Percentiles rank a stretch among this genome's conserved stretches.
These are phyloP conservation scores for Porphyrio hochstetteri DNA, from an alignment of 2,113 vertebrate species.

Conservation along the genomic window DNA sequence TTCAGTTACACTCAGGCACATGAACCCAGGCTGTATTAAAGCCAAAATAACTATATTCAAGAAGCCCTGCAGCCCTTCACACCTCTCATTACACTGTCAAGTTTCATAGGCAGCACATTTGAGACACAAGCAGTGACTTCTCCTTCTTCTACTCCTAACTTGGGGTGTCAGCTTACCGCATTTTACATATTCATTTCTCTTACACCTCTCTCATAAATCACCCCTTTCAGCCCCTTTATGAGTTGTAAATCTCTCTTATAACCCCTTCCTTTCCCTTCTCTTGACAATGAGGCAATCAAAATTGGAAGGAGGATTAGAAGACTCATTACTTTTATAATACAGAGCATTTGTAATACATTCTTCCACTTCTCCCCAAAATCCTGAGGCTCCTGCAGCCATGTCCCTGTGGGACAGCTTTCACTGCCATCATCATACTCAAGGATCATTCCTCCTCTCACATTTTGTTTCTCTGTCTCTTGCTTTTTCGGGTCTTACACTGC, in stretches of 20 bases:
- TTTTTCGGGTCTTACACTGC: neutral
- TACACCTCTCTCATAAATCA: conserved; percentile 11
- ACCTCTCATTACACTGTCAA: conserved; percentile 44
- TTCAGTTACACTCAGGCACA: conserved; percentile 40
- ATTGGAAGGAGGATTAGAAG: neutral
- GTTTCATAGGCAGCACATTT: conserved; percentile 36
- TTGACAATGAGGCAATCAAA: neutral
- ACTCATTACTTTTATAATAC: neutral
- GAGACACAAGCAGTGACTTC: conserved; percentile 41
- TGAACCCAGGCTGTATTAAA: conserved; percentile 30
- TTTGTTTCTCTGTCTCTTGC: neutral
- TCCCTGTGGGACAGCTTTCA: neutral
- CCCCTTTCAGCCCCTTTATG: conserved; percentile 27
- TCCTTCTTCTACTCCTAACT: conserved; percentile 29
- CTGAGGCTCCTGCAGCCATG: neutral
- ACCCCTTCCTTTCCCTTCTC: neutral
- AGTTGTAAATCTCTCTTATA: conserved; percentile 7
- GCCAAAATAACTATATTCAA: conserved; percentile 57
- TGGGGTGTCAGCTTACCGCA: conserved; percentile 36
- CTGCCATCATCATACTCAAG: neutral
- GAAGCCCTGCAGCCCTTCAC: conserved; percentile 30
- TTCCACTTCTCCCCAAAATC: neutral
- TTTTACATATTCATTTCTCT: conserved; percentile 53
- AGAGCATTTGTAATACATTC: neutral
- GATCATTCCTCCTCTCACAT: neutral